Base-by-base conservation (phyloP, 2,113 vertebrate genomes). In the Nibea coibor region DNA sequence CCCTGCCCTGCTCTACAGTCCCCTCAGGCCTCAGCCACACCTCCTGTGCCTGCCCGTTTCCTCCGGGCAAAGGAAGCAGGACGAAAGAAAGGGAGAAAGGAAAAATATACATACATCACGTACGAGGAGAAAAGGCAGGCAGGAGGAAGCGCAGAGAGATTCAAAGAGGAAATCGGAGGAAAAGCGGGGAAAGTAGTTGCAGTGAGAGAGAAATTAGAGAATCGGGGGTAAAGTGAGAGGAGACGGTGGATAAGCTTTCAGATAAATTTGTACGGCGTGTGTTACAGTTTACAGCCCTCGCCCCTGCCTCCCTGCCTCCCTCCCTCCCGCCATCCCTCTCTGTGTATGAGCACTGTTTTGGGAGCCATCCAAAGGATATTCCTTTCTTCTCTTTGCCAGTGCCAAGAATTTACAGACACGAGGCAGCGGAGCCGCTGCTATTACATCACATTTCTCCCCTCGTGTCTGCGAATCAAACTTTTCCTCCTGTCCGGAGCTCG, bases 381-480 rank as follows among this genome's bases (percentile, higher is more conserved):
- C 85, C 84, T 87, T 88, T 81, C 85, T 86, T 83, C 59, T 90
- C 85, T 82, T 78, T 51, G 62, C 80, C 35, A 15, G 80, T 86
- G 86, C 89, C 87, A 92, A 89, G 78, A 84, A 82, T 80, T 79
- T 67, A 80, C 77, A 89, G 82, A 87, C 83, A 83, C 53, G 76
- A 91, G 87, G 90, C 82, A 79, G 84, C 80, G 63, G 35, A 81
- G 82, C 87, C 84, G 28, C 68, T 31, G 61, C 82, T 67, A 85
- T 93, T 89, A 92, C 85, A 91, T 92, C 89, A 92, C 86, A 66
- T 79, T 80, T 86, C 63, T 50, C 62, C 43, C 43, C 80, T 80
- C 17, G 12, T 68, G 88, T 76, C 69, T 47, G 66, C 69, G 79
- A 87, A 85, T 88, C 78, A 83, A 89, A 89, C 62, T 80, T 78